Percentiles rank a stretch among this genome's conserved stretches.
These are phyloP conservation scores for Pachypanchax playfairii DNA, from an alignment of 2,113 vertebrate genomes.

Conservation along the genomic window DNA sequence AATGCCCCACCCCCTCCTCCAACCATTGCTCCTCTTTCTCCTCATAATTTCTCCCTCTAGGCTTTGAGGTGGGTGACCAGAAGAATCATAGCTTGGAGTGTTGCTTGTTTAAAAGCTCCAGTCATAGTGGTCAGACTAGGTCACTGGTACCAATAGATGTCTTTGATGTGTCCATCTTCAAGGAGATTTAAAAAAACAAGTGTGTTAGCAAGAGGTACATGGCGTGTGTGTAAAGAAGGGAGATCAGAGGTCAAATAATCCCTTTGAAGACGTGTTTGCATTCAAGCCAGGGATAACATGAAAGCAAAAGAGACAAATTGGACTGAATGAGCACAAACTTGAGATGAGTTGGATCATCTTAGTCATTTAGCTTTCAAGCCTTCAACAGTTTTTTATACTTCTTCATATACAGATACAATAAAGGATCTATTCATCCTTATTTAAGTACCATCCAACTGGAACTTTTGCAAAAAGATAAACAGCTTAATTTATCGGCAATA, in stretches of 20 bases:
- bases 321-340: constrained; percentile 33
- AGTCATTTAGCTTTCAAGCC: constrained; percentile 2
- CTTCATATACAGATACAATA: not conserved
- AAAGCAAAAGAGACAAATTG: constrained; percentile 61
- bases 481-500: too few relatives aligned
- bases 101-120: constrained; percentile 64
- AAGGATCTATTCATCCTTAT: too few relatives aligned
- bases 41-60: not conserved
- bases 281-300: constrained; percentile 65
- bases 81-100: constrained; percentile 48
- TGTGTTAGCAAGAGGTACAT: constrained; percentile 43
- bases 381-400: not conserved
- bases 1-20: not conserved
- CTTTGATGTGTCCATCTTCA: constrained; percentile 76
- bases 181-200: constrained; percentile 55
- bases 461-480: too few relatives aligned
- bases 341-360: not conserved
- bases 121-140: constrained; percentile 63
- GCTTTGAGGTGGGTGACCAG: constrained; percentile 59
- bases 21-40: not conserved
- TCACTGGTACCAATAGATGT: constrained; percentile 52
- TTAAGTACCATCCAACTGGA: too few relatives aligned
- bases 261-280: constrained; percentile 68
- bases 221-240: constrained; percentile 23
- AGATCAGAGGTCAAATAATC: constrained; percentile 56